These are phyloP conservation scores for Macrophya alboannulata DNA, from an alignment of 2,888 invertebrate genomes.

Conservation along the genomic window DNA sequence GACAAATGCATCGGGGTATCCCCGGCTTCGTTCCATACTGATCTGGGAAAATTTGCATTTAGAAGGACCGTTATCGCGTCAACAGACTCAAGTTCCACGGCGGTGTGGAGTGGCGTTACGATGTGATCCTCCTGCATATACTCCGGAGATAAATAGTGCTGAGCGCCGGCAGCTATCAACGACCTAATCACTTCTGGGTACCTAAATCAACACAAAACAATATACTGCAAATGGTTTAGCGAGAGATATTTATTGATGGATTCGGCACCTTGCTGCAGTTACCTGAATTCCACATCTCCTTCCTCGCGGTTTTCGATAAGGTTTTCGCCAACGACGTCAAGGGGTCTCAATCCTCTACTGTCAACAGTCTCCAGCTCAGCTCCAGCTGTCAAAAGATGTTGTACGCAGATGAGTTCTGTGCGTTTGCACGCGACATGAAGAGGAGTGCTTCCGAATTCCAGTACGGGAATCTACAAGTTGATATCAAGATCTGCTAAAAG, in stretches of 20 bases:
- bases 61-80: conserved; percentile 80
- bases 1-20: conserved; percentile 82
- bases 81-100: conserved; percentile 80
- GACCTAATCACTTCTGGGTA: conserved; percentile 47
- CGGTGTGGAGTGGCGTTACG: conserved; percentile 82
- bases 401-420: conserved; percentile 81
- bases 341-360: conserved; percentile 79
- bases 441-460: conserved; percentile 83
- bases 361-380: conserved; percentile 81
- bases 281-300: conserved; percentile 69
- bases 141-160: conserved; percentile 45
- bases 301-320: conserved; percentile 68
- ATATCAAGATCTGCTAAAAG: not conserved
- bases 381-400: conserved; percentile 81
- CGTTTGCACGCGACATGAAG: conserved; percentile 84
- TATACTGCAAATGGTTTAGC: not conserved
- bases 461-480: conserved; percentile 77
- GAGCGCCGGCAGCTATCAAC: conserved; percentile 56
- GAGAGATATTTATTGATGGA: not conserved
- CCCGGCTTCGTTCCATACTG: conserved; percentile 80
- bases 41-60: conserved; percentile 79
- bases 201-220: conserved; percentile 12
- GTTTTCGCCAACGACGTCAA: conserved; percentile 81
- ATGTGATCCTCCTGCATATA: conserved; percentile 35
- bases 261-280: not conserved